A percentile compares a stretch with the other conserved stretches of the same genome.
These are phyloP conservation scores for Aeoliscus strigatus DNA, from an alignment of 2,797 vertebrate genomes.

Conservation along the genomic window DNA sequence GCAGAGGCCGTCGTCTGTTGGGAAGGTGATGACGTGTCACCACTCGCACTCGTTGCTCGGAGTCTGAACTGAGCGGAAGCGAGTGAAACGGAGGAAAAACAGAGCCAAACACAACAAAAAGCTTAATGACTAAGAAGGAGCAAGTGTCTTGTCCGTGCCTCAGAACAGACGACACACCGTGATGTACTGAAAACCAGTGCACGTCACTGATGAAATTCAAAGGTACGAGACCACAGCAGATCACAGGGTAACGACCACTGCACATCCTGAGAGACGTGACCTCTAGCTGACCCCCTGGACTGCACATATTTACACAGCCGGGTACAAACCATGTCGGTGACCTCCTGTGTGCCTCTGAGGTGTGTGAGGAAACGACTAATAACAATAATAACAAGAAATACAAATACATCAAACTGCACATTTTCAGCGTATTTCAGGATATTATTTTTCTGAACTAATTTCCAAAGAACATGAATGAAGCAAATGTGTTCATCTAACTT, in stretches of 20 bases:
- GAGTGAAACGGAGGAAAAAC: slow-evolving; percentile 36
- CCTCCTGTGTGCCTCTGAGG: no score
- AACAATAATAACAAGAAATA: no score
- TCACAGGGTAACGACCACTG: slow-evolving; percentile 56
- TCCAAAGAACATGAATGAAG: no score
- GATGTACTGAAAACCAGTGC: slow-evolving; percentile 40
- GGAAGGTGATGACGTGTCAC: not conserved
- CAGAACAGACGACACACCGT: slow-evolving; percentile 25
- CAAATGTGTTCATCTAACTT: slow-evolving; percentile 23
- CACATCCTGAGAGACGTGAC: slow-evolving; percentile 38
- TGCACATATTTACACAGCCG: no score
- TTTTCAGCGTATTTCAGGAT: no score
- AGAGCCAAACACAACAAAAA: slow-evolving; percentile 47
- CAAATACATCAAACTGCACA: no score
- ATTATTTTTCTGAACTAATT: no score
- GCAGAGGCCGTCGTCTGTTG: not conserved
- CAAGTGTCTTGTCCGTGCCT: slow-evolving; percentile 16
- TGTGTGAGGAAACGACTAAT: no score
- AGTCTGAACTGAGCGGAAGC: no score
- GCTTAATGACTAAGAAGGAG: slow-evolving; percentile 29
- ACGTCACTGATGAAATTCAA: slow-evolving; percentile 51
- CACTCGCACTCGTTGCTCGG: not conserved
- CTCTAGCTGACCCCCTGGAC: slow-evolving; percentile 57
- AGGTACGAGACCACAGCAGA: slow-evolving; percentile 42
- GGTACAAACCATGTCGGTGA: no score